These are phyloP conservation scores for Diaphora mendica DNA, from an alignment of 2,888 invertebrate genomes.

Conservation along the genomic window DNA sequence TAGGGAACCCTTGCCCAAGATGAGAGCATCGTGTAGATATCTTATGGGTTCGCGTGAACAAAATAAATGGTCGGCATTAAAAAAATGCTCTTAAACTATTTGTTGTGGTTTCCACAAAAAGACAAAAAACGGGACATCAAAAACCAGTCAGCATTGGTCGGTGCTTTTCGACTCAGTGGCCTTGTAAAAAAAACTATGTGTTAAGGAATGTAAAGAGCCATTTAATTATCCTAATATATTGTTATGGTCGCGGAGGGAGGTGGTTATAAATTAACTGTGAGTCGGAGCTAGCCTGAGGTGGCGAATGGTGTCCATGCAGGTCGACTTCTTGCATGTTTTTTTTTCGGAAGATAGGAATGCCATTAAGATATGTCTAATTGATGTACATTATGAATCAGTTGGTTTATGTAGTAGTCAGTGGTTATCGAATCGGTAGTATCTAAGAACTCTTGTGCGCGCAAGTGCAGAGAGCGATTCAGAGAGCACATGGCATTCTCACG, in stretches of 20 bases:
- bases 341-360: conserved; percentile 29
- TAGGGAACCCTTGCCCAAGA: conserved; percentile 42
- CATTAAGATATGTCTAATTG: conserved; percentile 35
- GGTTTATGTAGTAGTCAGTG: conserved; percentile 25
- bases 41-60: conserved; percentile 72
- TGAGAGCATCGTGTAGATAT: conserved; percentile 45
- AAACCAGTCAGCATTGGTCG: conserved; percentile 85
- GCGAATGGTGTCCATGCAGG: conserved; percentile 65
- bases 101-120: conserved; percentile 83
- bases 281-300: conserved; percentile 68
- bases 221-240: conserved; percentile 87
- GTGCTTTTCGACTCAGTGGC: conserved; percentile 81
- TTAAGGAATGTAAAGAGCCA: conserved; percentile 86
- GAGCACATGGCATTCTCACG: conserved; percentile 61
- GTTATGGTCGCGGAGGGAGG: conserved; percentile 83
- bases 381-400: conserved; percentile 30
- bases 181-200: conserved; percentile 83
- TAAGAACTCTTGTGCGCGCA: conserved; percentile 37
- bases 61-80: conserved; percentile 74
- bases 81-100: conserved; percentile 83
- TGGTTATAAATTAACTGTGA: conserved; percentile 80
- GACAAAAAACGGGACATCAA: conserved; percentile 78
- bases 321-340: conserved; percentile 35
- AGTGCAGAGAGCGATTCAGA: conserved; percentile 31
- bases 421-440: conserved; percentile 23